These are phyloP conservation scores for Phoenicopterus ruber DNA, from an alignment of 2,113 vertebrate genomes.

Conservation along the genomic window DNA sequence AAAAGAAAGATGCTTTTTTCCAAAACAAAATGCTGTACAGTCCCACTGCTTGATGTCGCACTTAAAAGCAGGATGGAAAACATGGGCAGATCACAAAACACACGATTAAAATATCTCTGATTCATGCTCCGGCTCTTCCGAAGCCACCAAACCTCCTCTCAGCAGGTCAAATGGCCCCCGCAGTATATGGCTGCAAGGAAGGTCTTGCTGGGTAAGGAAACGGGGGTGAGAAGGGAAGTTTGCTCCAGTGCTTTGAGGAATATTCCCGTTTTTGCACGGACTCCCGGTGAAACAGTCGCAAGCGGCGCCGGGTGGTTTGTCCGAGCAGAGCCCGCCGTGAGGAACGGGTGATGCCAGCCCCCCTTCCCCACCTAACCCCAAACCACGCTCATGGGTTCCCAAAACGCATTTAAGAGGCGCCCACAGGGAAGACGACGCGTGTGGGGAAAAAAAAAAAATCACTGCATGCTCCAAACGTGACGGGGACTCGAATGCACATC, in stretches of 20 bases:
- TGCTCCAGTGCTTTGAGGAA: conserved; percentile 12
- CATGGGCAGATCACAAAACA: not conserved
- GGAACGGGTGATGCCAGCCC: not conserved
- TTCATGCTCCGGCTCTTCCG: not conserved
- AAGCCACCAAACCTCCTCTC: not conserved
- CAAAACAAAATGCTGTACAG: not conserved
- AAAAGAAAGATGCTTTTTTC: conserved; percentile 9
- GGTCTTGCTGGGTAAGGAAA: not conserved
- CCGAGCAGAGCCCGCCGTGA: not conserved
- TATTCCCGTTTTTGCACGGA: not conserved
- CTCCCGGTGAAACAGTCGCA: not conserved
- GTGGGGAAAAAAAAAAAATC: not conserved
- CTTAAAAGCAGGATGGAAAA: conserved; percentile 10
- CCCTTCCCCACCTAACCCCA: not conserved
- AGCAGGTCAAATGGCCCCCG: not conserved
- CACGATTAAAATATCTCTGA: not conserved
- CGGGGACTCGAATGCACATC: fast-evolving
- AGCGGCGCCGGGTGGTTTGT: not conserved
- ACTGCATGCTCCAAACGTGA: not conserved
- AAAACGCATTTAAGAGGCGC: not conserved
- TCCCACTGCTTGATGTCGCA: not conserved
- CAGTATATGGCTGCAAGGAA: not conserved
- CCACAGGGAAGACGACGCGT: not conserved
- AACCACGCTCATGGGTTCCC: not conserved
- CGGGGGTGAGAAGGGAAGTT: not conserved